A percentile compares a stretch with the other conserved stretches of the same genome.
Evolutionary conservation across 2,113 vertebrate genomes (phyloP).

Genomic region (Syrrhaptes paradoxus): DNA sequence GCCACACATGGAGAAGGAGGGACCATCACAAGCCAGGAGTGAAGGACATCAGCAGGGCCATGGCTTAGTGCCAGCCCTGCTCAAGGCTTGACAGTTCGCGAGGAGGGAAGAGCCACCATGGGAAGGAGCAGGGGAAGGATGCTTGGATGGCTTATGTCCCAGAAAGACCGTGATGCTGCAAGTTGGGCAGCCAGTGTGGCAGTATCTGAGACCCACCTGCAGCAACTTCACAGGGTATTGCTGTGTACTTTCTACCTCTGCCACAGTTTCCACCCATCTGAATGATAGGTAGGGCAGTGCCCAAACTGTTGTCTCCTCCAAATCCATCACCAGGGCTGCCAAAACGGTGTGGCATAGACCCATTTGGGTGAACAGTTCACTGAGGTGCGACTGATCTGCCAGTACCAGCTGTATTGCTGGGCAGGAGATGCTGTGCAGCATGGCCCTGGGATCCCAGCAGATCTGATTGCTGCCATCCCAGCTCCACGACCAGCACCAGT

Average conservation of each 20-base stretch:
- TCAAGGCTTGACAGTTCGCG: not conserved
- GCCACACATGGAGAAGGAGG: not conserved
- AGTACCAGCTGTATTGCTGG: not conserved
- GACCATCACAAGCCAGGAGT: not conserved
- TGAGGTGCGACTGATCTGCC: not conserved
- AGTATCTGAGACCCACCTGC: not conserved
- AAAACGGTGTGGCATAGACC: not conserved
- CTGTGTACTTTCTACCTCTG: not conserved
- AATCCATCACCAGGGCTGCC: not conserved
- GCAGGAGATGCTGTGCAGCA: not conserved
- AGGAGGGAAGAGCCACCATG: not conserved
- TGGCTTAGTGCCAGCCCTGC: not conserved
- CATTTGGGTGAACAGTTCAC: not conserved
- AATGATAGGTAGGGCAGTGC: not conserved
- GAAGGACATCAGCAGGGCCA: not conserved
- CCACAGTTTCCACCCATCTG: not conserved
- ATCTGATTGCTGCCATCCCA: not conserved
- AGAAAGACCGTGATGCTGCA: too few relatives aligned
- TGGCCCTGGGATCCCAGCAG: not conserved
- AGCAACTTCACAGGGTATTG: not conserved
- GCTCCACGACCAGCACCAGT: not conserved
- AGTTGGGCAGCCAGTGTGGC: not conserved
- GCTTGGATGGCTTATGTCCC: not conserved
- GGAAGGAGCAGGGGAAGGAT: not conserved
- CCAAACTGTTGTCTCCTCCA: not conserved